phyloP scores from a whole-genome alignment of 1,140 invertebrate genomes.

The Drosophila kohkoa region DNA sequence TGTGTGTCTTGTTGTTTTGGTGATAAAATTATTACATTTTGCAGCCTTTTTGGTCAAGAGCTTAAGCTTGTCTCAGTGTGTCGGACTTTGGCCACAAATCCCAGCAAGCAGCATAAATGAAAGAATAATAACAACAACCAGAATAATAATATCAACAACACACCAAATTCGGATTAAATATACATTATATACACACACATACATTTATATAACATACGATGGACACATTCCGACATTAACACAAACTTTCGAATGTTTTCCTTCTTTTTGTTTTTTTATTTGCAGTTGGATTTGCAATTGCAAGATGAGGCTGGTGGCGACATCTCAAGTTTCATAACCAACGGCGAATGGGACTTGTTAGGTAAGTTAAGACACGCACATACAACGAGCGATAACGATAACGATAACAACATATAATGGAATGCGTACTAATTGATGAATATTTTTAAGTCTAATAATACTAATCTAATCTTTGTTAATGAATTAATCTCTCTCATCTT shows the following conservation, averaged over 20 bases:
- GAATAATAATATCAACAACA: neutral
- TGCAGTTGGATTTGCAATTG: conserved; percentile 95
- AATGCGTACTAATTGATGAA: neutral
- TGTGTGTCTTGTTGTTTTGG: conserved; percentile 32
- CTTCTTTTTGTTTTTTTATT: conserved; percentile 46
- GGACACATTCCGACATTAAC: conserved; percentile 5
- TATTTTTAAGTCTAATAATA: conserved; percentile 13
- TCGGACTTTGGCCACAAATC: conserved; percentile 44
- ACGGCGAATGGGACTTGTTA: conserved; percentile 99
- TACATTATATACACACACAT: conserved; percentile 10
- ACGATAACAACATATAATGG: neutral
- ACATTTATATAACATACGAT: conserved; percentile 7
- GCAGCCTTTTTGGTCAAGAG: conserved; percentile 47
- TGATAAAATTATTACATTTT: conserved; percentile 50
- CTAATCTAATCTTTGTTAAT: conserved; percentile 23
- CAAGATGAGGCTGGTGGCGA: conserved; percentile 96
- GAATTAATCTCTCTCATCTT: conserved; percentile 49
- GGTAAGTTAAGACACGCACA: conserved; percentile 88
- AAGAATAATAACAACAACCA: conserved; percentile 16
- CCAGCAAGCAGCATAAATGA: conserved; percentile 19
- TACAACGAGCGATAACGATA: neutral
- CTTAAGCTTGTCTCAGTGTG: conserved; percentile 38
- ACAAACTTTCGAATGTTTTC: neutral
- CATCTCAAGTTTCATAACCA: conserved; percentile 97
- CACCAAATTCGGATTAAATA: conserved; percentile 18